Base-by-base conservation (phyloP, 1,140 invertebrate genomes). In the Choristoneura fumiferana region DNA sequence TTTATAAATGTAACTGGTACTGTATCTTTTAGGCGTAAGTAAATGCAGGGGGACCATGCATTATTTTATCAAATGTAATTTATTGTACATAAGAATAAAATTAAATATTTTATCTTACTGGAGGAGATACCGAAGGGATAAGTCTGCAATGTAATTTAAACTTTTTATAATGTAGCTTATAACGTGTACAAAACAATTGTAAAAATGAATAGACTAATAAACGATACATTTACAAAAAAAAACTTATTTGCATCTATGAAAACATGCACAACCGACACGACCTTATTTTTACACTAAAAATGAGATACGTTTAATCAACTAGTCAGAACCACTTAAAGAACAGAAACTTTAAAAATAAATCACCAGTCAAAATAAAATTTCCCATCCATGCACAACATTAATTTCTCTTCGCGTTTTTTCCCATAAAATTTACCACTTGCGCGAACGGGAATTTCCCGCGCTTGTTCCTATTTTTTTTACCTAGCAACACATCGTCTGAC, bases 391-490 rank as follows among this genome's bases (percentile, higher is more conserved):
- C 57, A 73, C 57, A 76, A 65, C 15, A 62, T 67, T 81, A 87
- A 72, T 75, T 79, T 71, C 76, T 76, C 61, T 71, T 86, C 43
- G 57, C 60, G 38, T 63, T 78, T 61, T 81, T 86, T 9, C 82
- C 83, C 81, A 88, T 88, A 66, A 88, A 85, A 70, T 84, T 88
- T 35, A 86, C 85, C 15, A 86, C 81, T 57, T 88, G 83, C 3
- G 78, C 64, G 33, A 88, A 78, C 4, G 83, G 81, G 49, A 85
- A 84, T 54, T 80, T 86, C 4, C 77, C 75, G 13, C 83, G 65
- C 14, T 76, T 69, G 10, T 49, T 69, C 17, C 77, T 64, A 60
- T 84, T 84, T 65, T 83, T 85, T 53, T 76, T 54, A 8, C 65
- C 74, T 18, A 67, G 74, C 29, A 82, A 37, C 12, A 76, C 67